Evolutionary conservation across 1,140 invertebrate species (phyloP).

Genomic region (Potamilus streckersoni): DNA sequence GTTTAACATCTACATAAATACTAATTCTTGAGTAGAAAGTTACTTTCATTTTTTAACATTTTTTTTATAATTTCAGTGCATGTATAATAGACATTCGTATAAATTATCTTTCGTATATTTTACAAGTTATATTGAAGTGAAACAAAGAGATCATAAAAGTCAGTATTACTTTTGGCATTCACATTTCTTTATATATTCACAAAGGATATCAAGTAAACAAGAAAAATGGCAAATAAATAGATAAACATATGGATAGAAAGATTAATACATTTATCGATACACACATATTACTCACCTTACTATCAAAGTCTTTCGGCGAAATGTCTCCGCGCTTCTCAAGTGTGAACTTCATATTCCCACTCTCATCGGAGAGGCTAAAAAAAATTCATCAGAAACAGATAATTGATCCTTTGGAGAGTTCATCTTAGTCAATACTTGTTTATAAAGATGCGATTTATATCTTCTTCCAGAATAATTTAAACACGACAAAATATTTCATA

Average conservation of each 20-base stretch:
- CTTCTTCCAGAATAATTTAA: background rate
- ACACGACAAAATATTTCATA: background rate
- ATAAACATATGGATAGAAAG: background rate
- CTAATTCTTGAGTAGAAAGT: no score
- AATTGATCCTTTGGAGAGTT: no score
- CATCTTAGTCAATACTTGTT: background rate
- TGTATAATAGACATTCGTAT: background rate
- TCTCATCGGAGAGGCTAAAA: constrained; percentile 36
- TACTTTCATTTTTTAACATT: no score
- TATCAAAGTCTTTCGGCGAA: constrained; percentile 31
- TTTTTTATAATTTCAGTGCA: no score
- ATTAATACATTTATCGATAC: background rate
- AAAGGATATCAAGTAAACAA: constrained; percentile 76
- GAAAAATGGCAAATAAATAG: constrained; percentile 79
- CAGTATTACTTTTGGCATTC: background rate
- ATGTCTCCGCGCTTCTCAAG: constrained; percentile 31
- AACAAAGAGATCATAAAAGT: background rate
- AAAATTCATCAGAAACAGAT: background rate
- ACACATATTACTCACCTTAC: constrained; percentile 27
- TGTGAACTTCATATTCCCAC: constrained; percentile 29
- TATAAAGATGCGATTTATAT: background rate
- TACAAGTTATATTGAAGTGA: background rate
- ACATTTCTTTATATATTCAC: background rate
- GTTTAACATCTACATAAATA: no score
- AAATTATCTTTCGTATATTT: background rate